Evolutionary conservation across 1,140 invertebrate species (phyloP).

Genomic region (Thalassaphorura encarpata): DNA sequence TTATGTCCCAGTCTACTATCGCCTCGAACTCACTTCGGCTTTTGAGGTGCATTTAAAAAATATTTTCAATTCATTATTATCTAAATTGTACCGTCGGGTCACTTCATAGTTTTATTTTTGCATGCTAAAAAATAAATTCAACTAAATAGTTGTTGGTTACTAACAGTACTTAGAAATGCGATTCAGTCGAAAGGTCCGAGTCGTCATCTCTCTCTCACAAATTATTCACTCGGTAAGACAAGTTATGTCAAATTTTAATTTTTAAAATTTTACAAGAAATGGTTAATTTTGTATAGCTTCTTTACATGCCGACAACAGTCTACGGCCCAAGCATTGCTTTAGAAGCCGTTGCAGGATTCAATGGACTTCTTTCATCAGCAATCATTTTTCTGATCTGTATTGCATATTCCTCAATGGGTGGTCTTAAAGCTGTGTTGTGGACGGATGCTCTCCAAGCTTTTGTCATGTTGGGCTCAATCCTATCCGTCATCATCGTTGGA

Average conservation of each 20-base stretch:
- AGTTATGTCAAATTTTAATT: too few species aligned
- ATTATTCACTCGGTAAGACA: conserved; percentile 63
- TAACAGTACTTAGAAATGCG: conserved; percentile 60
- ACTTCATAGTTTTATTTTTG: too few species aligned
- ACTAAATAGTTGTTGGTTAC: too few species aligned
- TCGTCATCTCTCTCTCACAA: conserved; percentile 57
- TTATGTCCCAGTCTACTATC: conserved; percentile 46
- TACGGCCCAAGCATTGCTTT: conserved; percentile 5
- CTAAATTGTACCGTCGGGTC: too few species aligned
- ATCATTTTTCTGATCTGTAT: conserved; percentile 82
- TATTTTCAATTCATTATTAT: too few species aligned
- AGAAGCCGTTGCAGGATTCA: conserved; percentile 56
- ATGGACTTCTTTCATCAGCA: conserved; percentile 67
- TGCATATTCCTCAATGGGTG: conserved; percentile 74
- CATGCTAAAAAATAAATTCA: too few species aligned
- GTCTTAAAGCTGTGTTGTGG: conserved; percentile 46
- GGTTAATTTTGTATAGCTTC: conserved; percentile 17
- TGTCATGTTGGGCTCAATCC: conserved; percentile 43
- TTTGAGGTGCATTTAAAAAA: conserved; percentile 57
- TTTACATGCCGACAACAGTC: conserved; percentile 11
- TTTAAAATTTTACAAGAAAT: too few species aligned
- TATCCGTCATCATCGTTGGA: conserved; percentile 54
- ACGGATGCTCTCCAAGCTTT: conserved; percentile 45
- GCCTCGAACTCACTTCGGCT: conserved; percentile 52
- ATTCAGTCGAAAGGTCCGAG: conserved; percentile 55